Base-by-base conservation (phyloP, 2,113 vertebrate genomes). In the Bothrops jararaca region DNA sequence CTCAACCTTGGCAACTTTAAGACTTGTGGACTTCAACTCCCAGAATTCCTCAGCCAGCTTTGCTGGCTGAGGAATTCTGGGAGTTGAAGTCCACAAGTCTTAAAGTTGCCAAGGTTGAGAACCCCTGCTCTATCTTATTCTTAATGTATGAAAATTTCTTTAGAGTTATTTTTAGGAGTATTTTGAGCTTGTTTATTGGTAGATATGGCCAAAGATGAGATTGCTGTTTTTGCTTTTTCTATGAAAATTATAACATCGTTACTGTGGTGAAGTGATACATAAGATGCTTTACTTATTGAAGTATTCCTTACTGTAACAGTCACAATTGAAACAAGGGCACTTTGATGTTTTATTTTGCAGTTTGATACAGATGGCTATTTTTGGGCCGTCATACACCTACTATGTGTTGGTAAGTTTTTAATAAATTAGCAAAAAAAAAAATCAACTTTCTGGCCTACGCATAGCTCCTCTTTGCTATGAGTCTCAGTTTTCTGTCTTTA, bases 341-440 rank as follows among this genome's bases (percentile, higher is more conserved):
- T 50, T 91, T 54, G 80, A 89, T 92, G 39, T 95, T 96, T 50
- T 97, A 87, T 95, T 48, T 98, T 98, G 80, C 97, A 99, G 99
- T 98, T 98, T 97, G 98, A 99, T 97, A 92, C 93, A 90, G 97
- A 97, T 0, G 98, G 98, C 93, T 99, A 99, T 96, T 96, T 98
- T 45, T 99, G 99, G 99, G 99, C 98, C 53, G 45, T 98, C 5
- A 95, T 98, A 95, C 99, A 99, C 92, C 96, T 98, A 87, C 13
- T 97, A 94, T 99, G 98, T 95, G 96, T 98, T 89, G 99, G 99
- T 99, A 97, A 98, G 99, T 98, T 29, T 93, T 93, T 89, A 92
- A 88, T 88, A 94, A 92, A 69, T 42, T 9, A 42, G 87, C 91
- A 45, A 45, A 57, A 1, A 58, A 88, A 91, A 74, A 56, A 86